Conservation (phyloP, 1,140 invertebrate species). For the Sitodiplosis mosellana region DNA sequence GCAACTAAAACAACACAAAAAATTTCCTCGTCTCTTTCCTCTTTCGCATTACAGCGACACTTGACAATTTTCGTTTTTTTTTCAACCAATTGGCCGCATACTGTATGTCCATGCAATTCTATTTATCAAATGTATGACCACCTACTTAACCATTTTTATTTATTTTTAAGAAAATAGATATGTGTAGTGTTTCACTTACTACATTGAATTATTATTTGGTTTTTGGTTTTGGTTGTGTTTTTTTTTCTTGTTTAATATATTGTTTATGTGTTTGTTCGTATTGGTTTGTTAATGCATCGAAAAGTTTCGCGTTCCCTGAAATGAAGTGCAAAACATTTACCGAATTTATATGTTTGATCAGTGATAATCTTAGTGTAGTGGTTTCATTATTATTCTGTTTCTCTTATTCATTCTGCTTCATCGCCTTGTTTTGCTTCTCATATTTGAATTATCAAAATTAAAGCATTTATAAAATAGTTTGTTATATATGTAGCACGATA, state of each 20-base stretch:
- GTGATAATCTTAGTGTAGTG: not conserved
- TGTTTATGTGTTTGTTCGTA: slow-evolving; percentile 2
- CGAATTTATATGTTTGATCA: not conserved
- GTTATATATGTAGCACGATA: not conserved
- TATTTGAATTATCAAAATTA: not conserved
- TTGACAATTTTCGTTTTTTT: too few species aligned
- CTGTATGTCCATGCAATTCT: too few species aligned
- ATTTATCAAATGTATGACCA: not conserved
- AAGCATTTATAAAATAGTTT: slow-evolving; percentile 2
- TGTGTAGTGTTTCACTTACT: slow-evolving; percentile 1
- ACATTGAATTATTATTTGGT: not conserved
- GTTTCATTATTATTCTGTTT: too few species aligned
- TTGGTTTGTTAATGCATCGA: not conserved
- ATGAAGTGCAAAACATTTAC: not conserved
- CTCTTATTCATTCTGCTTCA: too few species aligned
- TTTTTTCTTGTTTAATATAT: not conserved
- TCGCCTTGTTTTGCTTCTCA: too few species aligned
- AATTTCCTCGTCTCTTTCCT: too few species aligned
- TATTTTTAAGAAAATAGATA: not conserved
- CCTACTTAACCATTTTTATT: not conserved
- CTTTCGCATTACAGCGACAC: too few species aligned
- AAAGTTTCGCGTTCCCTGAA: not conserved
- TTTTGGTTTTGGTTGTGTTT: slow-evolving; percentile 1
- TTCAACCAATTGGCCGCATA: too few species aligned
- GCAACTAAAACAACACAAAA: too few species aligned